These are phyloP conservation scores for Spinibarbus caldwelli DNA, from an alignment of 2,797 vertebrate species.

Conservation along the genomic window DNA sequence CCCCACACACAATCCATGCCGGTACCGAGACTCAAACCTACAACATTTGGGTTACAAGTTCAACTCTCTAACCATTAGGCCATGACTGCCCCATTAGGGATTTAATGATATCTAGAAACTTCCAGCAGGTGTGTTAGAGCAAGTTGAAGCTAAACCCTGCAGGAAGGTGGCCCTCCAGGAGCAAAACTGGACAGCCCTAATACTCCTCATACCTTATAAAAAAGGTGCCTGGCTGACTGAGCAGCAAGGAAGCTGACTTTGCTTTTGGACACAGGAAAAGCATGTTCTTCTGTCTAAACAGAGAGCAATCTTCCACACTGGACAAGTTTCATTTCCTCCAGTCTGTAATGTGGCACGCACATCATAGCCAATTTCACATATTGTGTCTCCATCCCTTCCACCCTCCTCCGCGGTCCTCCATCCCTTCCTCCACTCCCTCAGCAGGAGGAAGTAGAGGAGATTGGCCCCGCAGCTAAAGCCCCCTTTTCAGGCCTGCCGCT, in stretches of 20 bases:
- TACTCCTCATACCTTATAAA: background rate
- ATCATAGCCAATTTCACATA: slow-evolving; percentile 78
- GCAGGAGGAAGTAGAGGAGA: slow-evolving; percentile 76
- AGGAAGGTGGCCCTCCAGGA: background rate
- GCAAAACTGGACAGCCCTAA: background rate
- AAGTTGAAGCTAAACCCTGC: background rate
- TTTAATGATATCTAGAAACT: background rate
- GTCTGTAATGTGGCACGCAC: slow-evolving; percentile 31
- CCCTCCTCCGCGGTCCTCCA: slow-evolving; percentile 71
- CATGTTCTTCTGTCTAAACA: slow-evolving; percentile 60
- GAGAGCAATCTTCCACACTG: slow-evolving; percentile 49
- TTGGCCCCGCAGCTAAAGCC: slow-evolving; percentile 84
- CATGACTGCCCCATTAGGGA: too few species aligned
- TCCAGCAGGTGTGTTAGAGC: background rate
- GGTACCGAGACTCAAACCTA: too few species aligned
- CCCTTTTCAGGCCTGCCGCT: slow-evolving; percentile 81
- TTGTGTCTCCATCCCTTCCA: slow-evolving; percentile 75
- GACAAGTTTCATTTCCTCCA: slow-evolving; percentile 42
- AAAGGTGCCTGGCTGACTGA: background rate
- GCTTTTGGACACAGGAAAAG: slow-evolving; percentile 35
- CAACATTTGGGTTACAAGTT: too few species aligned
- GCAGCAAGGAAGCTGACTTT: slow-evolving; percentile 10
- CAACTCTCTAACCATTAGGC: too few species aligned
- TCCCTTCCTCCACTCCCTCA: slow-evolving; percentile 68
- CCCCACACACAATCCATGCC: too few species aligned